Conservation (phyloP, 2,888 invertebrate genomes). For the Gonocerus acuteangulatus region DNA sequence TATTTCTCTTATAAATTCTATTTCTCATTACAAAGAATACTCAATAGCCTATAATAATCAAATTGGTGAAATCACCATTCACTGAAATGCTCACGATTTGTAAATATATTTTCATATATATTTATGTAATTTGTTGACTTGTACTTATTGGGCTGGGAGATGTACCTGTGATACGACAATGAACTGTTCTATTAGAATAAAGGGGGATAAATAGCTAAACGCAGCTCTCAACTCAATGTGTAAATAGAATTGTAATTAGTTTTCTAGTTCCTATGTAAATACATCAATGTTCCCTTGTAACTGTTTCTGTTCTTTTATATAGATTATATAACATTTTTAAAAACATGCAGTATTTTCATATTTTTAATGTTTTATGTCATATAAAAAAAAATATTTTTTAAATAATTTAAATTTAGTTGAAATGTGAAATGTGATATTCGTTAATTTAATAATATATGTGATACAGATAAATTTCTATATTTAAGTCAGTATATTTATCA, state of each 20-base stretch:
- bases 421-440: neutral
- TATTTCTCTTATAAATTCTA: too few species aligned
- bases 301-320: neutral
- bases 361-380: neutral
- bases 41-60: too few species aligned
- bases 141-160: conserved; percentile 1
- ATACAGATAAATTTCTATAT: neutral
- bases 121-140: neutral
- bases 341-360: neutral
- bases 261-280: conserved; percentile 1
- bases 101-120: too few species aligned
- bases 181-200: neutral
- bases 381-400: neutral
- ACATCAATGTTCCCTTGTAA: neutral
- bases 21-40: too few species aligned
- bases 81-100: too few species aligned
- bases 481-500: neutral
- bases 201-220: neutral
- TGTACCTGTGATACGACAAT: conserved; percentile 1
- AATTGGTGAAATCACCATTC: too few species aligned
- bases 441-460: neutral
- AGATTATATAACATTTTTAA: neutral
- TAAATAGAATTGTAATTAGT: neutral
- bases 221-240: neutral
- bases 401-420: neutral